These are phyloP conservation scores for Cheirogaleus medius DNA, from an alignment of 2,113 vertebrate species.

Conservation along the genomic window DNA sequence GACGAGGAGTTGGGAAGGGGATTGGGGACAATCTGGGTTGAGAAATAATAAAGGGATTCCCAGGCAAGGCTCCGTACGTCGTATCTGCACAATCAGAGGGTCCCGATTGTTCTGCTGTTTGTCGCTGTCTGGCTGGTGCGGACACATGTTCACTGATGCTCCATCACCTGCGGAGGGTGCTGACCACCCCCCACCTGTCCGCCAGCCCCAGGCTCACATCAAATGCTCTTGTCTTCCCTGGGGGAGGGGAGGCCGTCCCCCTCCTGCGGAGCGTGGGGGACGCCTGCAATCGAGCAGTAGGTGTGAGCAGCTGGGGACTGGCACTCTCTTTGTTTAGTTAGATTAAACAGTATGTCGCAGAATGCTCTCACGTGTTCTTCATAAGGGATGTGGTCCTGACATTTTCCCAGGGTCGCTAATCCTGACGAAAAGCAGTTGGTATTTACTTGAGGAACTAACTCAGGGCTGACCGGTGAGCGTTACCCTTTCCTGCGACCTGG, in stretches of 20 bases:
- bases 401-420: neutral
- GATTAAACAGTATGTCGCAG: neutral
- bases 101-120: no score
- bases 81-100: rapidly evolving
- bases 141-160: rapidly evolving
- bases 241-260: rapidly evolving
- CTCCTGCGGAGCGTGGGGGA: no score
- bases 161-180: rapidly evolving
- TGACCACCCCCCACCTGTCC: neutral
- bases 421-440: neutral
- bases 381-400: neutral
- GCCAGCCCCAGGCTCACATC: rapidly evolving
- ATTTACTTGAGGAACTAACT: neutral
- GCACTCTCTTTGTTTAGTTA: neutral
- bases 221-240: neutral
- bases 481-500: neutral
- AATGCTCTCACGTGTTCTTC: neutral
- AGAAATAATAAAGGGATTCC: rapidly evolving
- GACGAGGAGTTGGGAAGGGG: rapidly evolving
- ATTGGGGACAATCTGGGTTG: neutral
- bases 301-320: rapidly evolving
- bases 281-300: rapidly evolving
- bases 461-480: neutral
- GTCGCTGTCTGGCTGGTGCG: rapidly evolving
- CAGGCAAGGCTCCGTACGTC: rapidly evolving